Evolutionary conservation across 2,888 invertebrate genomes (phyloP).

Genomic region (Metellina segmentata): DNA sequence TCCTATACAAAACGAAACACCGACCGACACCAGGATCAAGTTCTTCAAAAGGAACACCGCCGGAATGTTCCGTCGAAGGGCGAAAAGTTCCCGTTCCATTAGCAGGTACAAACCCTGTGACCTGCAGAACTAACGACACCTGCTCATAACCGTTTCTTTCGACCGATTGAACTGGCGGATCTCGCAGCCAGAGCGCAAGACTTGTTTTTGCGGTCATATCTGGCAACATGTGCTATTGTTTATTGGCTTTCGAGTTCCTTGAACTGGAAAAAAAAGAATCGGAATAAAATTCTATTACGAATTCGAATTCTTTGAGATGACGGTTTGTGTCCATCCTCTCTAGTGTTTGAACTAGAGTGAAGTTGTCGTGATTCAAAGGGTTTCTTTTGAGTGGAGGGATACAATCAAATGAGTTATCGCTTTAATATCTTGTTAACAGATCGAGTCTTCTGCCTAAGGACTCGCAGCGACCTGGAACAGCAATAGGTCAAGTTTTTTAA

Average conservation of each 20-base stretch:
- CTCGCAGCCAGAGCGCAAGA: neutral
- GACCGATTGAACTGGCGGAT: slow-evolving; percentile 58
- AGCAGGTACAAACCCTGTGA: slow-evolving; percentile 62
- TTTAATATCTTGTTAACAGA: neutral
- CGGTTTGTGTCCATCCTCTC: neutral
- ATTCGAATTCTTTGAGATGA: neutral
- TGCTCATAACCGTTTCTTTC: slow-evolving; percentile 65
- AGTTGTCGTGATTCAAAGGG: neutral
- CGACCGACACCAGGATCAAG: neutral
- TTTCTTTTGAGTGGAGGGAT: neutral
- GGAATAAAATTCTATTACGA: neutral
- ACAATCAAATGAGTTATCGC: neutral
- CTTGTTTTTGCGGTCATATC: slow-evolving; percentile 56
- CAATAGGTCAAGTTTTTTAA: slow-evolving; percentile 33
- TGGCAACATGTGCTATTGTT: slow-evolving; percentile 43
- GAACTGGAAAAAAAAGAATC: slow-evolving; percentile 40
- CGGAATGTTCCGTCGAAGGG: neutral
- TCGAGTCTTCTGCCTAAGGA: neutral
- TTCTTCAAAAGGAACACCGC: neutral
- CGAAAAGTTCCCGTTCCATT: neutral
- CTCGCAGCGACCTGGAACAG: slow-evolving; percentile 34
- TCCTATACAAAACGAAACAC: neutral
- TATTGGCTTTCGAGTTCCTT: slow-evolving; percentile 34
- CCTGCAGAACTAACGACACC: slow-evolving; percentile 46
- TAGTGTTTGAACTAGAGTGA: neutral